phyloP scores from a whole-genome alignment of 2,113 vertebrate species.

The Calidris pygmaea region DNA sequence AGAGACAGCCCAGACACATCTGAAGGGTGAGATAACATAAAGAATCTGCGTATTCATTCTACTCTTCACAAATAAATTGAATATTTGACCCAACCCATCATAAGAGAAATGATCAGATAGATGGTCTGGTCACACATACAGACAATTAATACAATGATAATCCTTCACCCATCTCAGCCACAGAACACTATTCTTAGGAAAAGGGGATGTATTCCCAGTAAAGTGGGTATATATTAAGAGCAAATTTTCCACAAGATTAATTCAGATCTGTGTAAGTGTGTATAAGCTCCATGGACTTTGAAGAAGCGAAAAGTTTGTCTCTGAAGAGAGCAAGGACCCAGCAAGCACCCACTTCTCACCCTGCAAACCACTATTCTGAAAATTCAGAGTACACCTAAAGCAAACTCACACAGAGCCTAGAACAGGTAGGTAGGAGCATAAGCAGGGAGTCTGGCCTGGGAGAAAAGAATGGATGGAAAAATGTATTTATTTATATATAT shows the following conservation, averaged over 20 bases:
- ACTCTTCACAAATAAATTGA: background rate
- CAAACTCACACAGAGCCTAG: background rate
- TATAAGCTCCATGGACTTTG: background rate
- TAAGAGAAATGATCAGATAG: background rate
- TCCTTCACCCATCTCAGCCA: background rate
- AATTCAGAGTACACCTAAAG: background rate
- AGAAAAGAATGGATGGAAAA: background rate
- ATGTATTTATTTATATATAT: too few relatives aligned
- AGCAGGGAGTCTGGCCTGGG: background rate
- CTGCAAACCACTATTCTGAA: background rate
- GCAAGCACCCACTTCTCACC: background rate
- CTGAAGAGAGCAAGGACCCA: background rate
- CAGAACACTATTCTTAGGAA: background rate
- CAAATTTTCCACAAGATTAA: background rate
- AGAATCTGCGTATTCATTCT: background rate
- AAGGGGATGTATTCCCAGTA: background rate
- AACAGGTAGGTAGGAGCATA: background rate
- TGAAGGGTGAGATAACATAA: background rate
- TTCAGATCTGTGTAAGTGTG: background rate
- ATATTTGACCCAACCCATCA: background rate
- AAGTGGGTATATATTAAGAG: background rate
- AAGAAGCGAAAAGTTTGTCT: background rate
- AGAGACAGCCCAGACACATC: background rate
- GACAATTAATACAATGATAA: background rate
- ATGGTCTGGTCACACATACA: background rate